These are phyloP conservation scores for human DNA, from an alignment of 2,113 vertebrate species.

Conservation along the genomic window DNA sequence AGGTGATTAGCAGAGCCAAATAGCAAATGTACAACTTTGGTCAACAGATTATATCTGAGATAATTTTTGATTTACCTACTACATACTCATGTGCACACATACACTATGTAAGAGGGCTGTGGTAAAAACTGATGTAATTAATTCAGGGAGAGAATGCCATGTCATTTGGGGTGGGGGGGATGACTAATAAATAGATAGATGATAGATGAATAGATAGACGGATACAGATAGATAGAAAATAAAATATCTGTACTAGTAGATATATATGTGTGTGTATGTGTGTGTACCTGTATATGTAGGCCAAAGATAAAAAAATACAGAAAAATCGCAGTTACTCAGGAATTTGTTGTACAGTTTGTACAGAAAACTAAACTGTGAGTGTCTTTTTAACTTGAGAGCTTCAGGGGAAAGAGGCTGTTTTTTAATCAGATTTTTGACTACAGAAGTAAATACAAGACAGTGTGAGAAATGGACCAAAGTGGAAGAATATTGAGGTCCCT, in stretches of 20 bases:
- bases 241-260: background rate
- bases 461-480: background rate
- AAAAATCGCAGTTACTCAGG: background rate
- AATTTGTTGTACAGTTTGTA: background rate
- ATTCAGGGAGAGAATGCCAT: background rate
- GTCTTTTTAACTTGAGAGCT: conserved; percentile 41
- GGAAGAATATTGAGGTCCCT: background rate
- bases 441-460: background rate
- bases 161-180: background rate
- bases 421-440: conserved; percentile 17
- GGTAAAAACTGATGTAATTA: background rate
- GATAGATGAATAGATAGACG: background rate
- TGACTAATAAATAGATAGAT: background rate
- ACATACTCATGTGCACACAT: background rate
- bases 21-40: background rate
- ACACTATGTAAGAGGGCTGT: background rate
- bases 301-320: background rate
- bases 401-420: background rate
- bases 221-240: background rate
- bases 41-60: conserved; percentile 27
- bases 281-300: background rate
- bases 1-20: background rate
- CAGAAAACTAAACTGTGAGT: conserved; percentile 38
- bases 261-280: background rate
- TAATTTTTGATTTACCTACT: background rate